These are phyloP conservation scores for Cryptosula pallasiana DNA, from an alignment of 2,888 invertebrate species.

Conservation along the genomic window DNA sequence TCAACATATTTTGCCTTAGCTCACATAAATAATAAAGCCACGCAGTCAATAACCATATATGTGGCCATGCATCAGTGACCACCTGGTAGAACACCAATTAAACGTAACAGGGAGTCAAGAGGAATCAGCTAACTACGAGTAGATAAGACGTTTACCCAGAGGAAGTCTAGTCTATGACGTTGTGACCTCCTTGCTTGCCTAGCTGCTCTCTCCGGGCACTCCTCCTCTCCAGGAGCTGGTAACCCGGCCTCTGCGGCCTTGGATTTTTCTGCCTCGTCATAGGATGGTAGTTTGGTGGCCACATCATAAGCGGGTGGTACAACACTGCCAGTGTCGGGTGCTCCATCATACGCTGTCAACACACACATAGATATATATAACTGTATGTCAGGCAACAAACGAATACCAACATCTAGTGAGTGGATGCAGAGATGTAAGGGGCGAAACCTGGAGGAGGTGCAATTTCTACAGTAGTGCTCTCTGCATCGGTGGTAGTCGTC, in stretches of 20 bases:
- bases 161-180: constrained; percentile 2
- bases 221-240: not conserved
- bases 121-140: too few relatives aligned
- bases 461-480: not conserved
- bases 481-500: not conserved
- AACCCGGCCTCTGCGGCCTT: constrained; percentile 60
- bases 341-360: constrained; percentile 8
- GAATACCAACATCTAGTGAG: too few relatives aligned
- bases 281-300: constrained; percentile 78
- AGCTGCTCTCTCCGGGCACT: not conserved
- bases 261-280: constrained; percentile 84
- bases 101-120: too few relatives aligned
- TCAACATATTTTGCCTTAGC: too few relatives aligned
- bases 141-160: not conserved
- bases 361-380: too few relatives aligned
- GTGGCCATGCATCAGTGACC: too few relatives aligned
- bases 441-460: not conserved
- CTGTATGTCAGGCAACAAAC: too few relatives aligned
- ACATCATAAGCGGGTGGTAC: constrained; percentile 73
- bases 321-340: not conserved
- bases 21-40: too few relatives aligned
- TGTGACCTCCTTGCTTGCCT: constrained; percentile 15
- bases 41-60: too few relatives aligned
- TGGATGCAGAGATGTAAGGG: too few relatives aligned
- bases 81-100: too few relatives aligned